A percentile compares a stretch with the other conserved stretches of the same genome.
phyloP scores from a whole-genome alignment of 1,140 invertebrate genomes.

The Leptoteleia sp. region DNA sequence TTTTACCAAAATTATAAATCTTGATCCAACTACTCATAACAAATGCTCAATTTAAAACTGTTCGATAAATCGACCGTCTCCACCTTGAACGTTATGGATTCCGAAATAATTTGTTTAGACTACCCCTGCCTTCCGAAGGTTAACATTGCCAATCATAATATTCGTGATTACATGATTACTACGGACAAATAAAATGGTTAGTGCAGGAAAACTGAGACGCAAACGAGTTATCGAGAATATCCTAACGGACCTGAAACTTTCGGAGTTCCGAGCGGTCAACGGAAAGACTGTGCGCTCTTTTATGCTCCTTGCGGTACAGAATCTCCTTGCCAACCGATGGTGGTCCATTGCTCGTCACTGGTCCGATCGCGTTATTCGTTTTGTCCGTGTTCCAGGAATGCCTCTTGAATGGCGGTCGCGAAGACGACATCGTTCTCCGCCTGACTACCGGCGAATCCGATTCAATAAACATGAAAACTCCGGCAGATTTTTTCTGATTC shows the following conservation, averaged over 20 bases:
- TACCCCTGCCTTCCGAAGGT: no score
- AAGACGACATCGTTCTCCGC: constrained; percentile 81
- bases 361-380: constrained; percentile 13
- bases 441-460: constrained; percentile 82
- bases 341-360: constrained; percentile 28
- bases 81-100: no score
- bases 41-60: no score
- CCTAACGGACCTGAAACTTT: constrained; percentile 61
- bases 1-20: no score
- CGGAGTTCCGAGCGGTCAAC: constrained; percentile 77
- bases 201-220: no score
- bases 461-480: constrained; percentile 84
- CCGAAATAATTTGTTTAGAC: no score
- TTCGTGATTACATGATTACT: no score
- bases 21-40: no score
- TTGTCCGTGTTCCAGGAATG: constrained; percentile 83
- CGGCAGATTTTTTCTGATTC: constrained; percentile 72
- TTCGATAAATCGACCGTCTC: no score
- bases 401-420: constrained; percentile 81
- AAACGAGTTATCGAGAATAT: no score
- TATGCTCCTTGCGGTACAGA: constrained; percentile 79
- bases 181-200: background rate
- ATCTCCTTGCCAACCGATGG: constrained; percentile 69
- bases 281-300: constrained; percentile 83
- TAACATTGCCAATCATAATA: no score